Evolutionary conservation across 2,797 vertebrate species (phyloP).

Genomic region (Diceros bicornis): DNA sequence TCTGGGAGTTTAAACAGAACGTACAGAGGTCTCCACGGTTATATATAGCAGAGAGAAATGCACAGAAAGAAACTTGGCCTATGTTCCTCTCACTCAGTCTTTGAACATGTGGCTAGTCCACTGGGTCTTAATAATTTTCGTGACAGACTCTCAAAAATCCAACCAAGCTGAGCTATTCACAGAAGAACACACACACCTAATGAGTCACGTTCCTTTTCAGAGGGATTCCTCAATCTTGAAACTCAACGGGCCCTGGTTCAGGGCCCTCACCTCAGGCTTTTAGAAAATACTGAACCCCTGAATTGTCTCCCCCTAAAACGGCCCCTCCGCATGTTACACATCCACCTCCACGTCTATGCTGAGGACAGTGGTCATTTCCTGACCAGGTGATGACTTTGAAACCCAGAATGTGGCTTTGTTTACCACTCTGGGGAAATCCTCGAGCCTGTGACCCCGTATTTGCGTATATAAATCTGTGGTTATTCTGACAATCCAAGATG

Average conservation of each 20-base stretch:
- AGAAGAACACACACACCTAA: too few relatives aligned
- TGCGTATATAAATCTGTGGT: neutral
- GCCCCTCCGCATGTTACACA: neutral
- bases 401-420: neutral
- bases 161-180: neutral
- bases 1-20: neutral
- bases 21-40: neutral
- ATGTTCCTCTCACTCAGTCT: neutral
- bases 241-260: neutral
- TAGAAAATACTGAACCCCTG: neutral
- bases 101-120: neutral
- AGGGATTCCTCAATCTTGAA: neutral
- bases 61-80: neutral
- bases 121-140: neutral
- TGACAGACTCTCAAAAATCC: neutral
- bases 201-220: neutral
- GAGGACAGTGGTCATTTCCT: neutral
- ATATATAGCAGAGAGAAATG: neutral
- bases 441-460: neutral
- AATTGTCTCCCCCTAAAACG: neutral
- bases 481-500: neutral
- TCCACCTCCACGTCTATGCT: neutral
- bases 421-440: neutral
- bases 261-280: neutral
- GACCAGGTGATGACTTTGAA: neutral